phyloP scores from a whole-genome alignment of 2,797 vertebrate genomes.

The Sparus aurata region DNA sequence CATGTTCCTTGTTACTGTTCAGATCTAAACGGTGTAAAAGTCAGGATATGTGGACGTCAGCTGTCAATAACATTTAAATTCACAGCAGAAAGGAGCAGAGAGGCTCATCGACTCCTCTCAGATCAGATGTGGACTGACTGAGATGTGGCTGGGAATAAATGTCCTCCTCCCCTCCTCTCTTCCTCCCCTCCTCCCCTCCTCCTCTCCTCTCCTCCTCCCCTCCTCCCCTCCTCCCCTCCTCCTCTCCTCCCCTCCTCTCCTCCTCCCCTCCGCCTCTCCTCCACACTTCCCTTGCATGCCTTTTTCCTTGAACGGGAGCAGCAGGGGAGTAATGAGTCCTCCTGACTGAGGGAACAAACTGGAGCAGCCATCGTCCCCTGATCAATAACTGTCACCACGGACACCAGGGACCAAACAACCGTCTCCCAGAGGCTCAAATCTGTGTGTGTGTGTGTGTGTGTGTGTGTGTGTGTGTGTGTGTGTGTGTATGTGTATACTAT shows the following conservation, averaged over 20 bases:
- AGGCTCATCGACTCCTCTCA: neutral
- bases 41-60: neutral
- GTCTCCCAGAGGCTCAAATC: conserved; percentile 11
- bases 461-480: conserved; percentile 6
- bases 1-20: neutral
- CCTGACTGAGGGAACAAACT: conserved; percentile 43
- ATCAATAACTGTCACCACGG: conserved; percentile 51
- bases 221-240: no score
- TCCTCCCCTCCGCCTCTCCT: no score
- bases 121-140: neutral
- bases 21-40: neutral
- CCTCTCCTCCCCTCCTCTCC: no score
- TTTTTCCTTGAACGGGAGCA: conserved; percentile 25
- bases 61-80: neutral
- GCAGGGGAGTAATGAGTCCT: conserved; percentile 38
- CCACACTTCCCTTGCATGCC: neutral
- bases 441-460: neutral
- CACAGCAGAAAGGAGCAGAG: no score
- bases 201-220: no score
- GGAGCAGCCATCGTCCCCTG: conserved; percentile 26
- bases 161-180: no score
- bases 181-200: no score
- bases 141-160: neutral
- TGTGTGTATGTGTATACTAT: conserved; percentile 9
- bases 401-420: conserved; percentile 24